Conservation (phyloP, 2,888 invertebrate genomes). For the Leistus spinibarbis region DNA sequence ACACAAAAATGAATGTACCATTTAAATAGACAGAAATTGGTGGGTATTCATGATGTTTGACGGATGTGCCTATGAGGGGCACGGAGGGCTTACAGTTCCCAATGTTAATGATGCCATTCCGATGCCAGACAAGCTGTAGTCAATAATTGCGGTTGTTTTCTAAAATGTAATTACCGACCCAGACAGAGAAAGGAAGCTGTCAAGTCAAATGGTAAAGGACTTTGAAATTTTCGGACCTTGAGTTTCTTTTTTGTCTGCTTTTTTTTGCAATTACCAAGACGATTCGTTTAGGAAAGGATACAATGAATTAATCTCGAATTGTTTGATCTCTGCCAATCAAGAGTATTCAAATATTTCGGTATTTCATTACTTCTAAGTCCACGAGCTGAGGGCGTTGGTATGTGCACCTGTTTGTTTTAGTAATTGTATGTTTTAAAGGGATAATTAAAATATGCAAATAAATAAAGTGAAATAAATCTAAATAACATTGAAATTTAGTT, state of each 20-base stretch:
- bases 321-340: too few species aligned
- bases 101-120: constrained; percentile 36
- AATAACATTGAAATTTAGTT: not conserved
- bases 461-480: not conserved
- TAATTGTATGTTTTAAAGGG: not conserved
- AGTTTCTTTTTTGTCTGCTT: not conserved
- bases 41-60: too few species aligned
- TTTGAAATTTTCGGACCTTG: not conserved
- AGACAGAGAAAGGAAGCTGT: constrained; percentile 31
- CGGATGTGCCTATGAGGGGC: not conserved
- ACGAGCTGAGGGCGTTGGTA: too few species aligned
- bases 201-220: constrained; percentile 19
- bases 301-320: too few species aligned
- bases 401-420: too few species aligned
- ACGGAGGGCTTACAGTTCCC: constrained; percentile 1
- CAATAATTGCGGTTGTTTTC: constrained; percentile 33
- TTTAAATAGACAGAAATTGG: not conserved
- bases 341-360: too few species aligned
- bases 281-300: too few species aligned
- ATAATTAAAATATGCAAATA: not conserved
- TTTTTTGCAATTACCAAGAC: not conserved
- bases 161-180: constrained; percentile 33
- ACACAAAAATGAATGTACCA: not conserved
- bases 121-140: constrained; percentile 25
- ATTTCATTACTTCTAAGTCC: too few species aligned